A percentile compares a stretch with the other conserved stretches of the same genome.
phyloP scores from a whole-genome alignment of 2,113 vertebrate genomes.

The Ivindomyrus marchei region DNA sequence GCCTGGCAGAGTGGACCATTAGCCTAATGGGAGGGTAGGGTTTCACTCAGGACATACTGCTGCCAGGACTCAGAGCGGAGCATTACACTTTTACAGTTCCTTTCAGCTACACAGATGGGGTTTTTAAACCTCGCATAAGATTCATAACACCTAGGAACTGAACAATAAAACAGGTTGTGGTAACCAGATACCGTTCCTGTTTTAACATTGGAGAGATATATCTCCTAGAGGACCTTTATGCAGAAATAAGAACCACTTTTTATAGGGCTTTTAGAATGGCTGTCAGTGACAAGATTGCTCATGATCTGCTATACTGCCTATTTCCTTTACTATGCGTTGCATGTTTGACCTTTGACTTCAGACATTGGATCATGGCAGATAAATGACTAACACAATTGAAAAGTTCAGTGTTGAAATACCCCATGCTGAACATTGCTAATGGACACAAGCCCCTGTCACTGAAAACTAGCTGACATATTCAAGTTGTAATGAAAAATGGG shows the following conservation, averaged over 20 bases:
- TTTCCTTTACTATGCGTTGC: slow-evolving; percentile 41
- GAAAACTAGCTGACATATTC: neutral
- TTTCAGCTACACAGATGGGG: slow-evolving; percentile 26
- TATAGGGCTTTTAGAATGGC: slow-evolving; percentile 2
- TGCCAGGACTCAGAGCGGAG: slow-evolving; percentile 64
- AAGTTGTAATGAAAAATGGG: neutral
- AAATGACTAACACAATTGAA: slow-evolving; percentile 36
- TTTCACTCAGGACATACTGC: slow-evolving; percentile 62
- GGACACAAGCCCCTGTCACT: slow-evolving; percentile 5
- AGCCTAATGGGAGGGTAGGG: slow-evolving; percentile 67
- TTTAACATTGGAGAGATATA: slow-evolving; percentile 21
- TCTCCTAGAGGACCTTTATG: slow-evolving; percentile 12
- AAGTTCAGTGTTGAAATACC: slow-evolving; percentile 39
- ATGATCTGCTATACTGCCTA: slow-evolving; percentile 35
- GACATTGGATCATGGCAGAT: slow-evolving; percentile 40
- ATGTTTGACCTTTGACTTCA: slow-evolving; percentile 47
- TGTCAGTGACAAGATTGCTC: slow-evolving; percentile 17
- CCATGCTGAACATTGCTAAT: slow-evolving; percentile 5
- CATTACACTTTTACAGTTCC: slow-evolving; percentile 61
- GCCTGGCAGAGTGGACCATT: slow-evolving; percentile 59
- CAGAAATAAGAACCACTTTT: slow-evolving; percentile 14
- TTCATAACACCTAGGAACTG: slow-evolving; percentile 58
- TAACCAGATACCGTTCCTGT: slow-evolving; percentile 38
- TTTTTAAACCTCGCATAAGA: slow-evolving; percentile 29
- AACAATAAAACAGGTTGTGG: slow-evolving; percentile 53